Percentiles rank a stretch among this genome's conserved stretches.
Evolutionary conservation across 92 coral and sea anemone species (phyloP).

Genomic region (Siderastrea siderea): DNA sequence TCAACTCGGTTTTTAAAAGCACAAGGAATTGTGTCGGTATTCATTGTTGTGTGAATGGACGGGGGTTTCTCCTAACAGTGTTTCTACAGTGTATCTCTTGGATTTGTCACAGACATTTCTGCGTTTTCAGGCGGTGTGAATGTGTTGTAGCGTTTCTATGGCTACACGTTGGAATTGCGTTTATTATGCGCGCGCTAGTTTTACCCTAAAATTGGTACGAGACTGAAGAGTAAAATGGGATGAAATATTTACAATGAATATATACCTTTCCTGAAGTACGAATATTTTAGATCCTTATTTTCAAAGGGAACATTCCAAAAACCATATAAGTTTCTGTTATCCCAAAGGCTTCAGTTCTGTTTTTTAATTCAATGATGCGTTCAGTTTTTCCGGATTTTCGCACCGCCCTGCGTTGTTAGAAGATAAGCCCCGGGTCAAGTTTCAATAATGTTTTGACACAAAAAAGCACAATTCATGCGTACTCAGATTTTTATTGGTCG

Average conservation of each 20-base stretch:
- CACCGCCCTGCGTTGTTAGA: too few relatives aligned
- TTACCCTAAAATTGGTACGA: neutral
- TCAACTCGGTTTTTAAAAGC: constrained; percentile 69
- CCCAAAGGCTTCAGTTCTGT: too few relatives aligned
- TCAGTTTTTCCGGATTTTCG: neutral
- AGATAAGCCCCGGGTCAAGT: too few relatives aligned
- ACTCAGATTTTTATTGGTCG: neutral
- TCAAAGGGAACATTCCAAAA: too few relatives aligned
- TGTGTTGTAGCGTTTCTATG: neutral
- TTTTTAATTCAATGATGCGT: too few relatives aligned
- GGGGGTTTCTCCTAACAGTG: neutral
- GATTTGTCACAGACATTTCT: neutral
- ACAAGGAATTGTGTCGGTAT: constrained; percentile 62
- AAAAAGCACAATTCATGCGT: neutral
- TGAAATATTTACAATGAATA: too few relatives aligned
- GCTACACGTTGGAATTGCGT: neutral
- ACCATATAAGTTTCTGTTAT: too few relatives aligned
- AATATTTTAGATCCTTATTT: too few relatives aligned
- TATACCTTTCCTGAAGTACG: too few relatives aligned
- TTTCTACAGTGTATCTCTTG: too few relatives aligned
- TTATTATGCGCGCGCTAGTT: neutral
- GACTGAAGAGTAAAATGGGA: too few relatives aligned
- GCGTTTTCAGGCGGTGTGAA: neutral
- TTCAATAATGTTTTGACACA: neutral
- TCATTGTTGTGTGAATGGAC: neutral